Evolutionary conservation across 2,797 vertebrate genomes (phyloP), one percentile per base, ranked within the genome.

Genomic region (Falco cherrug): DNA sequence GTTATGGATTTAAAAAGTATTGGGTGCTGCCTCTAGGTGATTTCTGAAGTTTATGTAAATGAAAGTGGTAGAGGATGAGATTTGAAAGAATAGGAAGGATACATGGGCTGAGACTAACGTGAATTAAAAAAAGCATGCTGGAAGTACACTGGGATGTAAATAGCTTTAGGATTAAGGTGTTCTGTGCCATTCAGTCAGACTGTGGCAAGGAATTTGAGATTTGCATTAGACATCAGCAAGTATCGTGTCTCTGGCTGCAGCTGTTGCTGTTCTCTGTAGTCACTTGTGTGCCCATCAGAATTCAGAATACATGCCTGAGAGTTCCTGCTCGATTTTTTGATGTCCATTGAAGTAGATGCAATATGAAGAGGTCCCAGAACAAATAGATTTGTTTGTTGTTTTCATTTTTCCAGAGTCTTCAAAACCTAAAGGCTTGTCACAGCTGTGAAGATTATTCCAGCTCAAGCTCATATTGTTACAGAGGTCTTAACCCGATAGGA

Each of bases 31-130:
- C 13, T 33, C 3, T 47, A 12, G 56, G 17, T 7, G 13, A 57
- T 56, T 90, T 86, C 45, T 85, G 35, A 84, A 87, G 26, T 70
- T 69, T 47, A 39, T 45, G 8, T 69, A 65, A 86, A 87, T 82
- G 28, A 29, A 81, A 76, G 16, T 13, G 9, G 20, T 82, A 43
- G 69, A 89, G 78, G 6, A 80, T 77, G 48, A 74, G 10, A 48
- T 60, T 85, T 85, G 73, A 75, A 93, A 75, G n/a, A 92, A 26
- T 24, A 56, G 35, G 50, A 74, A 79, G n/a, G 33, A 20, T 77
- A 22, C 0, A 1, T 26, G 5, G 28, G 6, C 28, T 48, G 35
- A 17, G 54, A 61, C 51, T 0, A 0, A 48, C 35, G 7, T 45
- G 39, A 79, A 25, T 31, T 53, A 67, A 69, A 67, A 65, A 71